These are phyloP conservation scores for Coreius guichenoti DNA, from an alignment of 2,797 vertebrate species.

Conservation along the genomic window DNA sequence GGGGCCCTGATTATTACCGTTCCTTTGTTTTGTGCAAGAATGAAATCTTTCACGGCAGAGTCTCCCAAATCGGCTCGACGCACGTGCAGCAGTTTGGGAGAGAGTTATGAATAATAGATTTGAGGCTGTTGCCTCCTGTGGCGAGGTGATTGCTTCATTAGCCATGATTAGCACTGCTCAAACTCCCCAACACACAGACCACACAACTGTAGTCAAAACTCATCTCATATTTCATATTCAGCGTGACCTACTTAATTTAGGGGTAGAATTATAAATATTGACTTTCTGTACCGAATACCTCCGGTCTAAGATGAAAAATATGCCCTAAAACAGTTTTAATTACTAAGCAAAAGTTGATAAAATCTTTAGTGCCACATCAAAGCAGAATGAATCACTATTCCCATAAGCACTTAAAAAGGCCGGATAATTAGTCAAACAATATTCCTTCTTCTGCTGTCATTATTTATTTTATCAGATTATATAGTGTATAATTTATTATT, in stretches of 20 bases:
- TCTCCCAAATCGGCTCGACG: conserved; percentile 56
- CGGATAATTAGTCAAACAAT: not conserved
- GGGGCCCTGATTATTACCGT: not conserved
- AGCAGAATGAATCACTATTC: not conserved
- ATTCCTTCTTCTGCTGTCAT: conserved; percentile 7
- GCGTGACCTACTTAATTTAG: conserved; percentile 14
- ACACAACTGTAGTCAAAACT: conserved; percentile 34
- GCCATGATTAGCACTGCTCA: conserved; percentile 41
- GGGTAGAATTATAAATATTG: not conserved
- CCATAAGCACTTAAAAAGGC: not conserved
- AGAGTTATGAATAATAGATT: conserved; percentile 73
- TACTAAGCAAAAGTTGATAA: conserved; percentile 8
- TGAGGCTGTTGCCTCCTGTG: conserved; percentile 62
- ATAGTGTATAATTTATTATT: not conserved
- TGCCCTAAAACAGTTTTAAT: not conserved
- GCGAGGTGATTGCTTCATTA: conserved; percentile 68
- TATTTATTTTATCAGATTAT: conserved; percentile 8
- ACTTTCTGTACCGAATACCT: conserved; percentile 16
- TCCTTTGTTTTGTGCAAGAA: conserved; percentile 27
- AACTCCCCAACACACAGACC: conserved; percentile 33
- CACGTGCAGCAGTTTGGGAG: conserved; percentile 59
- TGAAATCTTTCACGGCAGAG: conserved; percentile 4
- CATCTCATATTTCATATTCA: conserved; percentile 5
- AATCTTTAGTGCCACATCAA: conserved; percentile 11
- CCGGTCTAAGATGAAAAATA: not conserved